Conservation (phyloP, 2,797 vertebrate genomes). For the Decapterus maruadsi region DNA sequence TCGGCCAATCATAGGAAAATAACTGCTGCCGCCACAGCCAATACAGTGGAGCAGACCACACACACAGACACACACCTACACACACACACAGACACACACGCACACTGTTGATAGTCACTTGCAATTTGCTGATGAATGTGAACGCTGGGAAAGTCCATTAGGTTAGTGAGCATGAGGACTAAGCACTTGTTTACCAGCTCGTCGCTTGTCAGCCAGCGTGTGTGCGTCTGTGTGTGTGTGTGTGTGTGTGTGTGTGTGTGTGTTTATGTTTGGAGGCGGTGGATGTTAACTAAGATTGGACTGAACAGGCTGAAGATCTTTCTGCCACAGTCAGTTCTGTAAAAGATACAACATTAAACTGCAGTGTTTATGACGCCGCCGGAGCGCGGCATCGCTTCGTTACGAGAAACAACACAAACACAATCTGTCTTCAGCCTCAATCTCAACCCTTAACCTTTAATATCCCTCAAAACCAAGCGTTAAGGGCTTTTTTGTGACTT, state of each 20-base stretch:
- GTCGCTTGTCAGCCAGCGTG: conserved; percentile 18
- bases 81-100: background rate
- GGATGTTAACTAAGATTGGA: background rate
- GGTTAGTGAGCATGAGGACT: conserved; percentile 53
- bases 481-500: too few species aligned
- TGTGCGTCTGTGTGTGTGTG: background rate
- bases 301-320: conserved; percentile 2
- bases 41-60: conserved; percentile 41
- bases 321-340: background rate
- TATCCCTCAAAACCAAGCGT: too few species aligned
- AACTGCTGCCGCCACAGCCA: conserved; percentile 50
- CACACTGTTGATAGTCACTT: conserved; percentile 29
- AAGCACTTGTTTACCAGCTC: conserved; percentile 4
- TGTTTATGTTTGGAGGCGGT: background rate
- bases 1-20: conserved; percentile 47
- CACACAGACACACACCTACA: too few species aligned
- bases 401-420: background rate
- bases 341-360: conserved; percentile 15
- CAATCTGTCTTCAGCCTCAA: too few species aligned
- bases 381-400: background rate
- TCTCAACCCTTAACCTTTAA: too few species aligned
- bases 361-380: conserved; percentile 28
- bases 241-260: background rate
- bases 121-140: conserved; percentile 66
- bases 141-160: conserved; percentile 57